Evolutionary conservation across 2,888 invertebrate genomes (phyloP), one percentile per base, ranked within the genome.

Genomic region (Trachelus troglodyta): DNA sequence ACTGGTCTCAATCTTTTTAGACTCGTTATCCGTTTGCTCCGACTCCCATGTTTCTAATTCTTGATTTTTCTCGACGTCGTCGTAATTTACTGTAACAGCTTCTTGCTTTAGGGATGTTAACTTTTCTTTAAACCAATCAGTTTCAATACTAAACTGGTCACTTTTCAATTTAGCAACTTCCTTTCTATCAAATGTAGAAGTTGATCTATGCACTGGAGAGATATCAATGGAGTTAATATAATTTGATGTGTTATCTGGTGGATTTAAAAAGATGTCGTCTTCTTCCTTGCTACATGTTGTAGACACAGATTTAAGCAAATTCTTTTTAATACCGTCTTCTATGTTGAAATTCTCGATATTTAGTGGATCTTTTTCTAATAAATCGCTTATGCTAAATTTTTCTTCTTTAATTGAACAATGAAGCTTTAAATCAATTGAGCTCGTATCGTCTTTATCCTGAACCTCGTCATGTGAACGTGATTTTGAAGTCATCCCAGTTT

Each of bases 291-390:
- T 69, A 56, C 15, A 15, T 23, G 9, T 56, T 56, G 56, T 56
- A 56, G 56, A 56, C 23, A 23, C 9, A 56, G 56, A 15, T 23
- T 56, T 56, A 56, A 56, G 56, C 56, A 56, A 56, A 23, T 56
- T 56, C 68, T 12, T 30, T n/a, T 34, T 40, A 35, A n/a, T 31
- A 4, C 23, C 30, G n/a, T 69, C 69, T 12, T 33, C 40, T 33
- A 30, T 79, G 23, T 30, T 35, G 12, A 76, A 31, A 4, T 35
- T 69, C 3, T 77, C 73, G 37, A 78, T 76, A 74, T 68, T 76
- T 69, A 79, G 76, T 35, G 76, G 76, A 71, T 79, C 79, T 68
- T 76, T 79, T 37, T 76, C 74, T 34, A 79, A 69, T 33, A 79
- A 12, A n/a, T 77, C 76, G 23, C 33, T 68, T n/a, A 37, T 74